phyloP scores from a whole-genome alignment of 2,888 invertebrate species.

The Cryptophagus acutangulus region DNA sequence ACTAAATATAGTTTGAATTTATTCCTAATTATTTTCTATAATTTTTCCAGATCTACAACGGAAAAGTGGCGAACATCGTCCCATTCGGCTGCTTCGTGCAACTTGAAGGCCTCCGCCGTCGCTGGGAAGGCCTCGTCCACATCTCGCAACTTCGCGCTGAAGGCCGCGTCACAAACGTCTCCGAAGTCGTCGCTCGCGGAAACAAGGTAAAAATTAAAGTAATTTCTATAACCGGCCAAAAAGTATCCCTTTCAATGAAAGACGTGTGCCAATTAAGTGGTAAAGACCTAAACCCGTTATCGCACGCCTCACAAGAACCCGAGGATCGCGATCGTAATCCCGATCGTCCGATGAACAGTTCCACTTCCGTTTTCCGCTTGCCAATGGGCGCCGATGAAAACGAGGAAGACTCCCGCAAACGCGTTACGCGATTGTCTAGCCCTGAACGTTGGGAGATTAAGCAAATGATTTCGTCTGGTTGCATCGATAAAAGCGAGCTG shows the following conservation, averaged over 20 bases:
- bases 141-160: slow-evolving; percentile 91
- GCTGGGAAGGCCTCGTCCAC: slow-evolving; percentile 95
- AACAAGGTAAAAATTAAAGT: slow-evolving; percentile 91
- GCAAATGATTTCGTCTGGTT: slow-evolving; percentile 92
- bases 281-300: slow-evolving; percentile 86
- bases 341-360: slow-evolving; percentile 73
- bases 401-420: slow-evolving; percentile 74
- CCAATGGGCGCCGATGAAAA: slow-evolving; percentile 61
- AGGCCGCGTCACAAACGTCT: slow-evolving; percentile 89
- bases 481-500: slow-evolving; percentile 86
- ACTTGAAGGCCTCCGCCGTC: slow-evolving; percentile 80
- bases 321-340: slow-evolving; percentile 82
- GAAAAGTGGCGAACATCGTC: slow-evolving; percentile 91
- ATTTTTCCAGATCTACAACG: slow-evolving; percentile 92
- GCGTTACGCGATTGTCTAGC: slow-evolving; percentile 88
- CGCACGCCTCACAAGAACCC: slow-evolving; percentile 61
- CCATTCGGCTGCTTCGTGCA: slow-evolving; percentile 99
- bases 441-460: slow-evolving; percentile 98
- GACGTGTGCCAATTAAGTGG: slow-evolving; percentile 96
- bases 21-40: slow-evolving; percentile 45
- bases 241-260: slow-evolving; percentile 94
- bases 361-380: slow-evolving; percentile 47
- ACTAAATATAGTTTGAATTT: slow-evolving; percentile 7
- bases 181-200: slow-evolving; percentile 87
- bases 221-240: slow-evolving; percentile 86